Evolutionary conservation across 2,113 vertebrate species (phyloP).

Genomic region (Macaca nemestrina): DNA sequence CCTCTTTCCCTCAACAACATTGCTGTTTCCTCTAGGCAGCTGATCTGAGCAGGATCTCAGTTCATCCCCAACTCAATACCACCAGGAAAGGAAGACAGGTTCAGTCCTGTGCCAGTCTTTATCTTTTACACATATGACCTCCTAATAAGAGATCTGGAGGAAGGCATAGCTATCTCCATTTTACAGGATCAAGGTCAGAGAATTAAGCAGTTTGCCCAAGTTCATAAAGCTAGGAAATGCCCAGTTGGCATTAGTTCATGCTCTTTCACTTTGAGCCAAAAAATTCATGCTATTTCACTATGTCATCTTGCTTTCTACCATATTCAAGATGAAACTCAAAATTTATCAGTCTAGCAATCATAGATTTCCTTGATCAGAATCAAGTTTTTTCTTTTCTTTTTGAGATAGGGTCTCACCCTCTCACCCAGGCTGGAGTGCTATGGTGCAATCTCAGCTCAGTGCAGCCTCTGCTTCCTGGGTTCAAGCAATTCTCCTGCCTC

Average conservation of each 20-base stretch:
- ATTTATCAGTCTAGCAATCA: neutral
- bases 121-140: neutral
- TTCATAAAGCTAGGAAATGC: neutral
- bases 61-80: neutral
- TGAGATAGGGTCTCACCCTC: too few relatives aligned
- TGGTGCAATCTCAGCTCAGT: too few relatives aligned
- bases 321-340: neutral
- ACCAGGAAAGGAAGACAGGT: neutral
- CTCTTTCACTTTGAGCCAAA: neutral
- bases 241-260: neutral
- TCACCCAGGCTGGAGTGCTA: too few relatives aligned
- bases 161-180: neutral
- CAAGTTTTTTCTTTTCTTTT: too few relatives aligned
- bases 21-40: neutral
- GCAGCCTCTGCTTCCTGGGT: too few relatives aligned
- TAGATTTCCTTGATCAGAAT: neutral
- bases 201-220: neutral
- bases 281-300: neutral
- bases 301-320: neutral
- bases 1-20: neutral
- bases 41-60: neutral
- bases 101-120: neutral
- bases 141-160: neutral
- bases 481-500: too few relatives aligned
- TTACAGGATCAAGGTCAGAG: neutral